Conservation (phyloP, 2,113 vertebrate species). For the Spea multiplicata region DNA sequence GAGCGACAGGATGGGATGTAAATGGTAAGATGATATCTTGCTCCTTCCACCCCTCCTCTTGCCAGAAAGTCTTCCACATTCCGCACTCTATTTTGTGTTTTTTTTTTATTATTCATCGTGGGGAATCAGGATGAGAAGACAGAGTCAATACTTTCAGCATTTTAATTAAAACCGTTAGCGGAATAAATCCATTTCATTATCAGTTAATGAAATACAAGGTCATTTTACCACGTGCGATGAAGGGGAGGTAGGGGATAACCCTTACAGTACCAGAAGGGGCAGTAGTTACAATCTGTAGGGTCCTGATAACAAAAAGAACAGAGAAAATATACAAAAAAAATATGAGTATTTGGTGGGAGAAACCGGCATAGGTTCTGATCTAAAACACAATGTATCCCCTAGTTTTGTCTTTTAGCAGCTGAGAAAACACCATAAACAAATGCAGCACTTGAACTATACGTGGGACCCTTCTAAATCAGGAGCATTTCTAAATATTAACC, state of each 20-base stretch:
- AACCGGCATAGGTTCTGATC: too few species aligned
- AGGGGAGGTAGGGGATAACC: slow-evolving; percentile 28
- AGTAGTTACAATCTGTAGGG: too few species aligned
- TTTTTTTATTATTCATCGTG: slow-evolving; percentile 91
- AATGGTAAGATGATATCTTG: slow-evolving; percentile 36
- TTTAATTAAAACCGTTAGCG: slow-evolving; percentile 99
- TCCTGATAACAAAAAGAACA: too few species aligned
- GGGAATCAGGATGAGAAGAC: slow-evolving; percentile 94
- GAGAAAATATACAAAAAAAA: too few species aligned
- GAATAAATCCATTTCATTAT: slow-evolving; percentile 99
- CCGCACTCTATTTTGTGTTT: slow-evolving; percentile 34
- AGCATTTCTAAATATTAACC: too few species aligned
- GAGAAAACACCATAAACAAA: too few species aligned
- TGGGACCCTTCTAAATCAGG: too few species aligned
- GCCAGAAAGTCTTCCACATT: slow-evolving; percentile 31
- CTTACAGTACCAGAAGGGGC: slow-evolving; percentile 10
- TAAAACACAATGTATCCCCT: too few species aligned
- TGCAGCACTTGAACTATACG: too few species aligned
- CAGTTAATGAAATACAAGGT: slow-evolving; percentile 99
- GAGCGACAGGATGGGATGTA: slow-evolving; percentile 53
- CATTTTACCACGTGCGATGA: slow-evolving; percentile 68
- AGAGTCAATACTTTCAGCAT: slow-evolving; percentile 99
- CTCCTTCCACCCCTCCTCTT: slow-evolving; percentile 3
- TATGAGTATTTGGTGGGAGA: too few species aligned
- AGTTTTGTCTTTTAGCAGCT: too few species aligned